Evolutionary conservation across 2,113 vertebrate genomes (phyloP).

Genomic region (Cairina moschata): DNA sequence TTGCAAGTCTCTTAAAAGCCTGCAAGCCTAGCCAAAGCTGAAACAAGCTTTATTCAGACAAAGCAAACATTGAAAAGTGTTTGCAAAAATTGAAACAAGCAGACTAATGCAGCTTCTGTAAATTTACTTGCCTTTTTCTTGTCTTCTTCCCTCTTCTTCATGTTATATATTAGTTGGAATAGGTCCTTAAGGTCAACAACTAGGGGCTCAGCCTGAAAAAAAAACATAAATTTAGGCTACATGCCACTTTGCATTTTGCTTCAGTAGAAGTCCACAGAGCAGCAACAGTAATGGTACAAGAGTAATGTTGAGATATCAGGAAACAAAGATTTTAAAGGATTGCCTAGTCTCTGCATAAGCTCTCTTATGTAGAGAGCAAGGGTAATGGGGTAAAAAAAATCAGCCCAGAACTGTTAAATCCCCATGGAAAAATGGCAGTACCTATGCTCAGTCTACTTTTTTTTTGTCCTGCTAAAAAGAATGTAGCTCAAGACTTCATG

Average conservation of each 20-base stretch:
- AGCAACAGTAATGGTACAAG: background rate
- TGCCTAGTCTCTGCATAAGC: background rate
- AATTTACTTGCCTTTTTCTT: constrained; percentile 81
- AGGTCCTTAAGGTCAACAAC: constrained; percentile 96
- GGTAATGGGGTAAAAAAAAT: background rate
- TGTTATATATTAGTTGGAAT: constrained; percentile 94
- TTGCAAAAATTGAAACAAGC: too few species aligned
- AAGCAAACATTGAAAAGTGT: too few species aligned
- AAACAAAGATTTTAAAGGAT: background rate
- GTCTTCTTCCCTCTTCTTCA: constrained; percentile 89
- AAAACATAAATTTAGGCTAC: background rate
- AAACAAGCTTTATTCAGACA: background rate
- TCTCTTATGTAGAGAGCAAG: background rate
- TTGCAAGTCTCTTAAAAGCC: background rate
- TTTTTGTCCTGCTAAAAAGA: background rate
- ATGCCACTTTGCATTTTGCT: background rate
- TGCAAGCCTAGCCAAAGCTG: background rate
- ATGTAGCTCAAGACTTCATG: background rate
- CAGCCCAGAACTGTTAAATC: background rate
- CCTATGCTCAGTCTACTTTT: background rate
- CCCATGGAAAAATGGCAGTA: background rate
- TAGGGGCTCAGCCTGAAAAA: constrained; percentile 88
- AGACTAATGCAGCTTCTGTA: background rate
- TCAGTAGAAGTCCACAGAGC: background rate
- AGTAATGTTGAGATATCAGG: background rate